Evolutionary conservation across 2,113 vertebrate species (phyloP).

Genomic region (Triplophysa siluroides): DNA sequence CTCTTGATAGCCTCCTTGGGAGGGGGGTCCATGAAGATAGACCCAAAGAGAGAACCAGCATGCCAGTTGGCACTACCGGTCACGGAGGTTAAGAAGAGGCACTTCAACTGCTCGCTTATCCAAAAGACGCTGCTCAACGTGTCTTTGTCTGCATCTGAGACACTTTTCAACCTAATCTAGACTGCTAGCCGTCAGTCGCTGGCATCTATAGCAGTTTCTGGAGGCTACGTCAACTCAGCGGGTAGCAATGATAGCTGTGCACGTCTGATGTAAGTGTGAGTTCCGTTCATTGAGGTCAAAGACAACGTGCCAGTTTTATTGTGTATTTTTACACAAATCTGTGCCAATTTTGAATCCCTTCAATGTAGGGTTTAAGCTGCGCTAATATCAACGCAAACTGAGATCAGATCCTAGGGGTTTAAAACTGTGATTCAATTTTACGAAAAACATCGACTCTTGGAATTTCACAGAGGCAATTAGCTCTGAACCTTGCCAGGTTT

Average conservation of each 20-base stretch:
- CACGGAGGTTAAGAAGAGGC: slow-evolving; percentile 55
- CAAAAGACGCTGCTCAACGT: slow-evolving; percentile 59
- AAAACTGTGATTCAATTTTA: slow-evolving; percentile 30
- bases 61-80: slow-evolving; percentile 66
- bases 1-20: slow-evolving; percentile 41
- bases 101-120: slow-evolving; percentile 64
- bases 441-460: slow-evolving; percentile 8
- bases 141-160: slow-evolving; percentile 62
- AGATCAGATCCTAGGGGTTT: slow-evolving; percentile 17
- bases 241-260: slow-evolving; percentile 45
- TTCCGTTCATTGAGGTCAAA: slow-evolving; percentile 33
- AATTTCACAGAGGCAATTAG: slow-evolving; percentile 50
- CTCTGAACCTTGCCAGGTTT: slow-evolving; percentile 55
- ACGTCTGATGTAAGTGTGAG: slow-evolving; percentile 66
- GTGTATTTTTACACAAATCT: slow-evolving; percentile 5
- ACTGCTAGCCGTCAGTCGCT: slow-evolving; percentile 64
- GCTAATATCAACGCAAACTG: background rate
- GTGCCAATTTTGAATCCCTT: background rate
- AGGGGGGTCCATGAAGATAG: slow-evolving; percentile 33
- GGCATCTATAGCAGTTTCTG: slow-evolving; percentile 50
- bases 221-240: slow-evolving; percentile 62
- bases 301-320: background rate
- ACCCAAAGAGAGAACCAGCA: slow-evolving; percentile 34
- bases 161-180: slow-evolving; percentile 59
- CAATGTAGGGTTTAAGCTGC: background rate